A percentile compares a stretch with the other conserved stretches of the same genome.
Evolutionary conservation across 2,888 invertebrate species (phyloP).

Genomic region (Pristionchus arcanus): DNA sequence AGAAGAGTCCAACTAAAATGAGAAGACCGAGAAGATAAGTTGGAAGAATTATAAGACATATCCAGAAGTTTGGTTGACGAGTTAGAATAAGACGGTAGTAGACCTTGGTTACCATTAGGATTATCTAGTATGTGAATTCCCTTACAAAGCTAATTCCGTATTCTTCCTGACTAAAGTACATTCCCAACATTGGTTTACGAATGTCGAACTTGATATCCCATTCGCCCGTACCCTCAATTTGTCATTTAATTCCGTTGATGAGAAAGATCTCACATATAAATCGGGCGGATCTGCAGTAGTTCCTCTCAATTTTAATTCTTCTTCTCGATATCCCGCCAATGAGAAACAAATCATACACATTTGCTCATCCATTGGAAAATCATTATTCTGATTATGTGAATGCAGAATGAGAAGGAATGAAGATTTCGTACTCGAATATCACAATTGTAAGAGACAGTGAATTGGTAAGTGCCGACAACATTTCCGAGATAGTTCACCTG

Average conservation of each 20-base stretch:
- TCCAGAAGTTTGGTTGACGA: conserved; percentile 34
- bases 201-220: not conserved
- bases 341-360: conserved; percentile 39
- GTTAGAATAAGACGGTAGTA: conserved; percentile 23
- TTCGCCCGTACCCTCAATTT: conserved; percentile 13
- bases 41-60: not conserved
- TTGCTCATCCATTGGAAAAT: conserved; percentile 28
- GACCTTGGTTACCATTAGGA: not conserved
- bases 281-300: not conserved
- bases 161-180: not conserved
- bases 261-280: not conserved
- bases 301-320: not conserved
- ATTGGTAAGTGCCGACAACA: not conserved
- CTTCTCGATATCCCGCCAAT: not conserved
- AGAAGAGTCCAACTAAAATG: conserved; percentile 26
- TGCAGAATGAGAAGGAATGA: too few relatives aligned
- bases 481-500: not conserved
- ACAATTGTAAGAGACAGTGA: conserved; percentile 30
- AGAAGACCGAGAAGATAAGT: conserved; percentile 15
- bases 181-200: not conserved
- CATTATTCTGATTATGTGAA: not conserved
- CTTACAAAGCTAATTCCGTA: conserved; percentile 5
- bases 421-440: not conserved
- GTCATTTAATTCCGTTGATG: not conserved
- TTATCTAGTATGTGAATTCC: too few relatives aligned